phyloP scores from a whole-genome alignment of 1,140 invertebrate genomes.

The Sesamia nonagrioides region DNA sequence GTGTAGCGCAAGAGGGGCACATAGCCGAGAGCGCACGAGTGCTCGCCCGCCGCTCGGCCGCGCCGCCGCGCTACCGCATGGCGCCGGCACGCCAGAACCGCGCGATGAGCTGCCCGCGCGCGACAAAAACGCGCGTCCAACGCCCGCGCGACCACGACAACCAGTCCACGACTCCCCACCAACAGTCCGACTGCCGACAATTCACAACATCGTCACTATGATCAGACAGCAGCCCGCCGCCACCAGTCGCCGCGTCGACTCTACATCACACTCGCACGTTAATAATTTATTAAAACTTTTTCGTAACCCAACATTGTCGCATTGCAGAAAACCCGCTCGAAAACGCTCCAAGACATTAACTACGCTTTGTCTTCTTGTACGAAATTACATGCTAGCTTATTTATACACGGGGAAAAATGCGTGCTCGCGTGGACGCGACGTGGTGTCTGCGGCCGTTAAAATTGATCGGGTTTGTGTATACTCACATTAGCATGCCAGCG shows the following conservation, averaged over 20 bases:
- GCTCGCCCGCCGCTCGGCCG: slow-evolving; percentile 83
- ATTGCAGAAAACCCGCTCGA: slow-evolving; percentile 75
- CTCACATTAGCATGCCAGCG: slow-evolving; percentile 86
- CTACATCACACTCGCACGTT: slow-evolving; percentile 54
- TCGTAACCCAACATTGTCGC: slow-evolving; percentile 72
- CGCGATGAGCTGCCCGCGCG: slow-evolving; percentile 59
- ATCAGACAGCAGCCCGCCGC: slow-evolving; percentile 11
- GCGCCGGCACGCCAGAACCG: slow-evolving; percentile 68
- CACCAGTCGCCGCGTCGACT: slow-evolving; percentile 48
- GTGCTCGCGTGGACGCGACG: slow-evolving; percentile 38
- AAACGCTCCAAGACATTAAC: slow-evolving; percentile 51
- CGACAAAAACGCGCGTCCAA: slow-evolving; percentile 61
- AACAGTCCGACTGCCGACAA: slow-evolving; percentile 83
- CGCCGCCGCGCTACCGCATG: slow-evolving; percentile 83
- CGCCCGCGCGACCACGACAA: slow-evolving; percentile 61
- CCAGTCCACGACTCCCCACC: slow-evolving; percentile 72
- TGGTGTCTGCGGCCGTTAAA: slow-evolving; percentile 32
- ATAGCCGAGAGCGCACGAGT: slow-evolving; percentile 86
- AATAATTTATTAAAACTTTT: slow-evolving; percentile 67
- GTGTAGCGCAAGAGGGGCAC: slow-evolving; percentile 86
- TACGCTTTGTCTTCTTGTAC: slow-evolving; percentile 43
- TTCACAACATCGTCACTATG: slow-evolving; percentile 60
- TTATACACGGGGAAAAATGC: slow-evolving; percentile 41
- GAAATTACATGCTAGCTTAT: slow-evolving; percentile 60
- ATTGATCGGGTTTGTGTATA: slow-evolving; percentile 67